Conservation (phyloP, 2,797 vertebrate species). For the Pelobates cultripes region DNA sequence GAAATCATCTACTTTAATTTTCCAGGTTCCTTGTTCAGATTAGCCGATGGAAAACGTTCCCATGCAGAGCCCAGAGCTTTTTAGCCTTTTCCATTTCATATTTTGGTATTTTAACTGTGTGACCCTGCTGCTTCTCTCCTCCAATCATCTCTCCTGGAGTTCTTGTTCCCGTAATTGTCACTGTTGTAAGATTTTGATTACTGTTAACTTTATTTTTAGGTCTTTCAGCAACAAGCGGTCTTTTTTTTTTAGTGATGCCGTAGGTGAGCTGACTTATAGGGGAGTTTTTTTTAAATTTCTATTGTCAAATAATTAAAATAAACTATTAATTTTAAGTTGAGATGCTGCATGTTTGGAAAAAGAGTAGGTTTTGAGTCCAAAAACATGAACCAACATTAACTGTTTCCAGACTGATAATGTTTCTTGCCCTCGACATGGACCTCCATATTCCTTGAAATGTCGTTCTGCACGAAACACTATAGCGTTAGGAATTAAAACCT, state of each 20-base stretch:
- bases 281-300: background rate
- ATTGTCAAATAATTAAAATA: background rate
- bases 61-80: background rate
- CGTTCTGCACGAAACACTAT: too few species aligned
- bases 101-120: background rate
- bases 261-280: background rate
- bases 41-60: constrained; percentile 28
- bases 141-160: background rate
- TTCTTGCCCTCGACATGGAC: too few species aligned
- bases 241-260: background rate
- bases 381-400: too few species aligned
- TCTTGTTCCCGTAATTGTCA: background rate
- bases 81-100: constrained; percentile 28
- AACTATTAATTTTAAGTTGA: background rate
- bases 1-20: constrained; percentile 21
- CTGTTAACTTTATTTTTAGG: constrained; percentile 5
- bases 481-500: too few species aligned
- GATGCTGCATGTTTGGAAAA: background rate
- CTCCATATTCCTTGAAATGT: too few species aligned
- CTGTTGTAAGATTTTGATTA: background rate
- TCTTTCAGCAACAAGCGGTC: background rate
- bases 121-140: background rate
- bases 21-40: constrained; percentile 10
- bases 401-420: too few species aligned
- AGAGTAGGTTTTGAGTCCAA: too few species aligned